phyloP scores from a whole-genome alignment of 2,888 invertebrate species.

The Lepidochrysops patricia region DNA sequence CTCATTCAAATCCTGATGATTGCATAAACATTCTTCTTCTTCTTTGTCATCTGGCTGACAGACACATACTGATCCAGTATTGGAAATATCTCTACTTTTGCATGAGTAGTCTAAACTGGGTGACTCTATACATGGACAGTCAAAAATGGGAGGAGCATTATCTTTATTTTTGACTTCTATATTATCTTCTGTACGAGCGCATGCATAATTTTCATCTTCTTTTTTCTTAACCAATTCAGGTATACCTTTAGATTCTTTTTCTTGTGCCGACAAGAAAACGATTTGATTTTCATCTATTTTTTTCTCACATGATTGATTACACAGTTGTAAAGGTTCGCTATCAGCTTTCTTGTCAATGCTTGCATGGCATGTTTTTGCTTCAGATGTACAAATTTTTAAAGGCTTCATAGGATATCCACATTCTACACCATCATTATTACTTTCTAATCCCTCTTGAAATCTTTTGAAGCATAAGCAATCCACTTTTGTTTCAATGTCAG shows the following conservation, averaged over 20 bases:
- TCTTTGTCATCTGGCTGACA: conserved; percentile 29
- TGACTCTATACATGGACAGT: conserved; percentile 29
- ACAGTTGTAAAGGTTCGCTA: background rate
- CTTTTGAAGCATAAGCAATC: background rate
- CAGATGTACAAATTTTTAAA: background rate
- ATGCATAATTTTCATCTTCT: conserved; percentile 28
- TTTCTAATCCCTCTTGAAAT: background rate
- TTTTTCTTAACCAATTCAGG: conserved; percentile 28
- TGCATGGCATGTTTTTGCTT: background rate
- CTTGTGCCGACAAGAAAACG: background rate
- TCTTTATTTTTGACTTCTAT: background rate
- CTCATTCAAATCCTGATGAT: background rate
- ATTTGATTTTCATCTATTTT: background rate
- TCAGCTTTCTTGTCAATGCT: background rate
- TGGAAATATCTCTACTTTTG: background rate
- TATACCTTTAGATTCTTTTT: background rate
- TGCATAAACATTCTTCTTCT: background rate
- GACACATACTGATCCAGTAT: conserved; percentile 24
- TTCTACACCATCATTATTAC: background rate
- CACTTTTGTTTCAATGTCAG: background rate
- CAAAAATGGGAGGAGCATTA: conserved; percentile 25
- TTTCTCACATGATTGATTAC: background rate
- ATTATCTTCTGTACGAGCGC: conserved; percentile 14
- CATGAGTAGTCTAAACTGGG: background rate
- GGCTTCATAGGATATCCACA: background rate